These are phyloP conservation scores for Borostomias antarcticus DNA, from an alignment of 2,797 vertebrate genomes.

Conservation along the genomic window DNA sequence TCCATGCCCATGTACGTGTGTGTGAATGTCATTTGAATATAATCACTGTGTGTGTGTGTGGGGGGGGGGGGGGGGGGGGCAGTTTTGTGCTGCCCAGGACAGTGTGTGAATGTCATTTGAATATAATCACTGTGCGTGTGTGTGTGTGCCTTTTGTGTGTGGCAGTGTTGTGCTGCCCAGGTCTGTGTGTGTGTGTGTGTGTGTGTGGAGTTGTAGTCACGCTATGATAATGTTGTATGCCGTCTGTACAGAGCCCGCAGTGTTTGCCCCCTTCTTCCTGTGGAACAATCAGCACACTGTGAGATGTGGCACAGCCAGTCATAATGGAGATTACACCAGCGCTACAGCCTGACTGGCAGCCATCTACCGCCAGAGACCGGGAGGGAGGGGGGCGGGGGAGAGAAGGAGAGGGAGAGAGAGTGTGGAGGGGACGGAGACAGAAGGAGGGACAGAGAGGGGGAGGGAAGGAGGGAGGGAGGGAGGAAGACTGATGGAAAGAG, in stretches of 20 bases:
- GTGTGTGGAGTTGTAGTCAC: slow-evolving; percentile 61
- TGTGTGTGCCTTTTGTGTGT: slow-evolving; percentile 29
- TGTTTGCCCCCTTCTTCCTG: slow-evolving; percentile 49
- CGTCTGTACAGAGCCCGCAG: slow-evolving; percentile 58
- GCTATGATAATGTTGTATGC: slow-evolving; percentile 57
- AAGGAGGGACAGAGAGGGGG: slow-evolving; percentile 12
- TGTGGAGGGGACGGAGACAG: slow-evolving; percentile 43
- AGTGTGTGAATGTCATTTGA: not conserved
- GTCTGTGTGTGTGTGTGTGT: slow-evolving; percentile 19
- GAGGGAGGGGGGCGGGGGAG: slow-evolving; percentile 12
- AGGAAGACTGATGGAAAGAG: slow-evolving; percentile 9
- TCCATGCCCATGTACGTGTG: slow-evolving; percentile 24
- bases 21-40: not conserved
- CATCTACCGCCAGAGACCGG: slow-evolving; percentile 51
- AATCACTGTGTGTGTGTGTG: slow-evolving; percentile 18
- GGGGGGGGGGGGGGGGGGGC: too few species aligned
- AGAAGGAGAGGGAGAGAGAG: not conserved
- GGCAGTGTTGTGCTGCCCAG: slow-evolving; percentile 1
- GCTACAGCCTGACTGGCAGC: slow-evolving; percentile 51
- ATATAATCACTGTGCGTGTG: slow-evolving; percentile 8
- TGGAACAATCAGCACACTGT: slow-evolving; percentile 68
- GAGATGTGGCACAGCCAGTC: slow-evolving; percentile 59
- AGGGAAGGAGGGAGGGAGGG: not conserved
- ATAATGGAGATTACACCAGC: slow-evolving; percentile 69
- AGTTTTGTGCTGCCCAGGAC: too few species aligned